Conservation (phyloP, 2,113 vertebrate species). For the Burhinus oedicnemus region DNA sequence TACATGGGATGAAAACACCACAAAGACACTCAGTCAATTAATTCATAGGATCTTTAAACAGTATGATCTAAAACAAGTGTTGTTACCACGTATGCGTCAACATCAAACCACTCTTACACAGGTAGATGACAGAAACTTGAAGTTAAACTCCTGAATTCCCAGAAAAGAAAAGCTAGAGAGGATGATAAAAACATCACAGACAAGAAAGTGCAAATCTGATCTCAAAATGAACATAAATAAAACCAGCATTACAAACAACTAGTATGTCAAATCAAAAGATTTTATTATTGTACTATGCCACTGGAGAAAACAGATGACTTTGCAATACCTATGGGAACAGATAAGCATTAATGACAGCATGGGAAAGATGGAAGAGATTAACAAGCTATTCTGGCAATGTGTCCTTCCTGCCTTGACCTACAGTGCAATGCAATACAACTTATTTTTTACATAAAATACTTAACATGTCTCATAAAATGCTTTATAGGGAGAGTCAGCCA, state of each 20-base stretch:
- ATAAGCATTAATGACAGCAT: slow-evolving; percentile 54
- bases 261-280: not conserved
- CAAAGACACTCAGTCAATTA: not conserved
- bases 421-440: not conserved
- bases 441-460: slow-evolving; percentile 50
- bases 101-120: not conserved
- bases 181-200: not conserved
- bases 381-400: slow-evolving; percentile 31
- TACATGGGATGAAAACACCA: not conserved
- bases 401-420: slow-evolving; percentile 55
- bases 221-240: not conserved
- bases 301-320: slow-evolving; percentile 34
- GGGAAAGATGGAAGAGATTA: slow-evolving; percentile 60
- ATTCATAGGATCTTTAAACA: not conserved
- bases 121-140: not conserved
- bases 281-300: not conserved
- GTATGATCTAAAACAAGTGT: not conserved
- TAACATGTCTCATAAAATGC: slow-evolving; percentile 52
- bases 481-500: slow-evolving; percentile 42
- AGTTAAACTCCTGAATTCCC: not conserved
- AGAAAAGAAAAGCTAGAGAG: not conserved
- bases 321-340: slow-evolving; percentile 49
- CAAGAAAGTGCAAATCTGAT: not conserved
- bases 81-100: accelerated
- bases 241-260: not conserved